Evolutionary conservation across 2,888 invertebrate genomes (phyloP), one percentile per base, ranked within the genome.

Genomic region (Pelosia muscerda): DNA sequence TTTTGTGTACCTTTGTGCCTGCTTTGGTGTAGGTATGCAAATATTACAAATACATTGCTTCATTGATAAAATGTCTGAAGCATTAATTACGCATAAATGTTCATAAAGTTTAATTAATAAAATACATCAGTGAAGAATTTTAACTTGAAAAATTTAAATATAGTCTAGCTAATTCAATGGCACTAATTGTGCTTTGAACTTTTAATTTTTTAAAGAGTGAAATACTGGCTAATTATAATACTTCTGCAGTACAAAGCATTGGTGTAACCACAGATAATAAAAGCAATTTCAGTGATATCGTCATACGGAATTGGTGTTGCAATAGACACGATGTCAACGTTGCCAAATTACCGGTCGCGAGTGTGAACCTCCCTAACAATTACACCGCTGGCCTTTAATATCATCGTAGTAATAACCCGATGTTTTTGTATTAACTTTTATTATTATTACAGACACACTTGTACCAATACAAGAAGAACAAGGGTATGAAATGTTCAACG

Each of bases 301-400:
- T 83, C 81, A 78, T 83, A 84, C 83, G 82, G 81, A 85, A 88
- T 88, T 86, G 86, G 83, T 85, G 84, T 86, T 83, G 84, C 84
- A 83, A 87, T 85, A 84, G 83, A 87, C 72, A 78, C 84, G 75
- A 80, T 80, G 87, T 84, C 81, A 78, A 71, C 79, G 82, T 63
- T 88, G 89, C 90, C 90, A 90, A 89, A 90, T 88, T 86, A 85
- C 84, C 77, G 76, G 76, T 72, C 73, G 72, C 69, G 77, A 76
- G 76, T 79, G 75, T 78, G 74, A 76, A 77, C 77, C 77, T 72
- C 81, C 84, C 81, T 81, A 76, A 86, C 85, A 86, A 85, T 86
- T 86, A 86, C 73, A 82, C 73, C 76, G 72, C 68, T 76, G 76
- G 75, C 76, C 78, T 82, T 85, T 84, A 84, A 82, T 77, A 79